A percentile compares a stretch with the other conserved stretches of the same genome.
Evolutionary conservation across 2,888 invertebrate species (phyloP).

Genomic region (Thecophora atra): DNA sequence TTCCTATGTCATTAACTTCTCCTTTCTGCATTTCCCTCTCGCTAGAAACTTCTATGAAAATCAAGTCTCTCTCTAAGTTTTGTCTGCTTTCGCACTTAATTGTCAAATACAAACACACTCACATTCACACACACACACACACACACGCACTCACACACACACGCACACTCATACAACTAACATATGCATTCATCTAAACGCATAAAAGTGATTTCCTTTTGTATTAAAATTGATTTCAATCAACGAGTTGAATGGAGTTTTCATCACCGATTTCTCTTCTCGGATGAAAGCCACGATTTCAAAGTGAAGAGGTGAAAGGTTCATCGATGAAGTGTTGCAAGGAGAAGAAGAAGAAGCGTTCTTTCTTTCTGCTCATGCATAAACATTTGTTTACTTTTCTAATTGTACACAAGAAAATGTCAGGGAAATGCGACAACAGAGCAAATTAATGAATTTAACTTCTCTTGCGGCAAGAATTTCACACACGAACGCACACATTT

Average conservation of each 20-base stretch:
- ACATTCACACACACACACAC: not conserved
- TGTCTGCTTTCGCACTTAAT: constrained; percentile 13
- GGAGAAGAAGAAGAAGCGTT: not conserved
- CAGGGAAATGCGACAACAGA: not conserved
- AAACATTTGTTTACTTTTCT: constrained; percentile 1
- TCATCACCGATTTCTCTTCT: not conserved
- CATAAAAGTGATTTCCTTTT: constrained; percentile 16
- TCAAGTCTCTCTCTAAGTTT: not conserved
- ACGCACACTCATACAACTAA: constrained; percentile 1
- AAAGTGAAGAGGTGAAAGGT: no score
- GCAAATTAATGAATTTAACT: no score
- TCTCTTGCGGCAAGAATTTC: not conserved
- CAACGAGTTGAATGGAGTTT: constrained; percentile 6
- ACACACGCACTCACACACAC: constrained; percentile 12
- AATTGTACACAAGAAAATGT: not conserved
- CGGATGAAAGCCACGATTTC: not conserved
- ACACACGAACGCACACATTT: not conserved
- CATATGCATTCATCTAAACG: no score
- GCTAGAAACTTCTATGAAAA: not conserved
- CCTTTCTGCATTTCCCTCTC: no score
- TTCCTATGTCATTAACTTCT: no score
- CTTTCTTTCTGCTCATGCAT: not conserved
- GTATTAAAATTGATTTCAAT: constrained; percentile 31
- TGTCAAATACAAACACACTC: constrained; percentile 21
- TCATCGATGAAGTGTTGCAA: not conserved